Evolutionary conservation across 2,113 vertebrate species (phyloP), one percentile per base, ranked within the genome.

Genomic region (Sander vitreus): DNA sequence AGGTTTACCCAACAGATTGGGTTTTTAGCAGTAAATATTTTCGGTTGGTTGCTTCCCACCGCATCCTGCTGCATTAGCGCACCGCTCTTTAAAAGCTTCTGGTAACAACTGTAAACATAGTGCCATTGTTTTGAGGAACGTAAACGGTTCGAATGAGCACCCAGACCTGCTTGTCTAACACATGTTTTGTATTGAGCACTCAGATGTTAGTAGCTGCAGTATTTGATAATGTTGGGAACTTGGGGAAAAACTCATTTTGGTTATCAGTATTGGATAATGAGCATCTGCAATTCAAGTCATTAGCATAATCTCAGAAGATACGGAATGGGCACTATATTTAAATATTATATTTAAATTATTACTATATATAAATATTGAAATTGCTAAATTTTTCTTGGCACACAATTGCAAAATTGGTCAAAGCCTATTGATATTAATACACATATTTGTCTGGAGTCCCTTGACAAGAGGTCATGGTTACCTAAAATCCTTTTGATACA

Each of bases 71-170:
- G 55, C 16, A 19, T 36, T 21, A 6, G 33, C 57, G 39, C 0
- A 54, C 45, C 5, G 0, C 47, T 74, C 64, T 27, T 43, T 36
- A 50, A 50, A 51, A 70, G 21, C 13, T 59, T 60, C 2, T 33
- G 65, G 78, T 63, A 73, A 76, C 60, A 54, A 6, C 57, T 47
- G 55, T 77, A 65, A 73, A 78, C 77, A 77, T 21, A 5, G 55
- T n/a, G 7, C 25, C 9, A 68, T 83, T 76, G 80, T 83, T 82
- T 73, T 51, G 39, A 21, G 43, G 15, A 69, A 50, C 25, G 16
- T 55, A 60, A 57, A 50, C 19, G 5, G 18, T 58, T 36, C 36
- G 25, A 65, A 55, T 21, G n/a, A 75, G 30, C 79, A 54, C 5
- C 47, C 18, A 27, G 63, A 8, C 21, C 53, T 71, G 69, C 33